Base-by-base conservation (phyloP, 1,140 invertebrate genomes). In the Drosophila erecta region DNA sequence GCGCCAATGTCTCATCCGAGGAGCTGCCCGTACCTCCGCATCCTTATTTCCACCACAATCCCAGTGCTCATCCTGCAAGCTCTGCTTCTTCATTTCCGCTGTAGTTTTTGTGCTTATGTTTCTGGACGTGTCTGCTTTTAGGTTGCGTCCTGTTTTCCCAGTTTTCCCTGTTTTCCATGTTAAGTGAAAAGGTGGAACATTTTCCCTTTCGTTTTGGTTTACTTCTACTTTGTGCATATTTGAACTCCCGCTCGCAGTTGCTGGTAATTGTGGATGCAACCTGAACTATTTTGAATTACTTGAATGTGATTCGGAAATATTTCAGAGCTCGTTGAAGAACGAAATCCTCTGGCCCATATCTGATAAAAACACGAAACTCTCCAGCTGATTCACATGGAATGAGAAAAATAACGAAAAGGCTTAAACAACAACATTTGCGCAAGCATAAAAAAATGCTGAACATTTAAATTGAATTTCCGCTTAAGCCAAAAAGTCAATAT, bases 381-480 rank as follows among this genome's bases (percentile, higher is more conserved):
- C 14, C 10, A 12, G 17, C 43, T 3, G 8, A 7, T 17, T 37
- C 30, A 8, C 53, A 24, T 24, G 15, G 37, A 64, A 40, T 4
- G 24, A 3, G 38, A 33, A 53, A 69, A 47, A 43, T 24, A 40
- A 58, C 51, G 53, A 51, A 49, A 20, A 35, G 40, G 49, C 47
- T 69, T 59, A 30, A 35, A 49, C 35, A 61, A 15, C 30, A 30
- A 40, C 53, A 40, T 41, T 43, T 50, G 35, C 35, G 30, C 51
- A 51, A 17, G 49, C 14, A 15, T 4, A 22, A 44, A 40, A 44
- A 51, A 49, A 12, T 14, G 15, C 5, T 24, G 70, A 76, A 60
- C 66, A 76, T 81, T 81, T 73, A 71, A 81, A 81, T 77, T 58
- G 64, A 73, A 81, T 73, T 77, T 77, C 49, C 73, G 73, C 41